Percentiles rank a stretch among this genome's conserved stretches.
Evolutionary conservation across 2,113 vertebrate species (phyloP).

Genomic region (Erythrolamprus reginae): DNA sequence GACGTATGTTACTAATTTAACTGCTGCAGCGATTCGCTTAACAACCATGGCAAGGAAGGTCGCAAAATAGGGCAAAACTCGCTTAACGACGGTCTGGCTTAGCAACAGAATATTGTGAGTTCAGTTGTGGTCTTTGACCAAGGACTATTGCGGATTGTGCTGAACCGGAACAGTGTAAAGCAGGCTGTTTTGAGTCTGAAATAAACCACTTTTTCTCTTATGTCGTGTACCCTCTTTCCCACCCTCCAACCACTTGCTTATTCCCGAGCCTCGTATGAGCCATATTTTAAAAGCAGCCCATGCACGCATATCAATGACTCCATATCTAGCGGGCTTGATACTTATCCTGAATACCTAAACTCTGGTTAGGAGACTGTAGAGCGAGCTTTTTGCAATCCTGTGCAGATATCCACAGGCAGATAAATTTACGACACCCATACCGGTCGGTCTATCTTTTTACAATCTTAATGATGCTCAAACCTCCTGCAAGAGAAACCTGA

Average conservation of each 20-base stretch:
- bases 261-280: background rate
- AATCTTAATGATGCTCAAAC: background rate
- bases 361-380: background rate
- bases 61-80: background rate
- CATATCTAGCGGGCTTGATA: background rate
- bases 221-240: background rate
- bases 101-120: background rate
- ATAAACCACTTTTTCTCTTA: background rate
- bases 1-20: background rate
- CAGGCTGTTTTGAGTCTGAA: background rate
- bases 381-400: background rate
- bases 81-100: background rate
- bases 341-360: background rate
- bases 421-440: background rate
- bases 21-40: background rate
- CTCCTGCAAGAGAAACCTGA: background rate
- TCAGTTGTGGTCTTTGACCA: background rate
- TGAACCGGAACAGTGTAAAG: background rate
- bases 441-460: background rate
- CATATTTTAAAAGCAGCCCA: background rate
- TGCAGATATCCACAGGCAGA: background rate
- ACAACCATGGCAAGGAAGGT: background rate
- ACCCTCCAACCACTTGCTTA: background rate
- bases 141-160: background rate
- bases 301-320: background rate